phyloP scores from a whole-genome alignment of 2,797 vertebrate genomes.

The Channa striata region DNA sequence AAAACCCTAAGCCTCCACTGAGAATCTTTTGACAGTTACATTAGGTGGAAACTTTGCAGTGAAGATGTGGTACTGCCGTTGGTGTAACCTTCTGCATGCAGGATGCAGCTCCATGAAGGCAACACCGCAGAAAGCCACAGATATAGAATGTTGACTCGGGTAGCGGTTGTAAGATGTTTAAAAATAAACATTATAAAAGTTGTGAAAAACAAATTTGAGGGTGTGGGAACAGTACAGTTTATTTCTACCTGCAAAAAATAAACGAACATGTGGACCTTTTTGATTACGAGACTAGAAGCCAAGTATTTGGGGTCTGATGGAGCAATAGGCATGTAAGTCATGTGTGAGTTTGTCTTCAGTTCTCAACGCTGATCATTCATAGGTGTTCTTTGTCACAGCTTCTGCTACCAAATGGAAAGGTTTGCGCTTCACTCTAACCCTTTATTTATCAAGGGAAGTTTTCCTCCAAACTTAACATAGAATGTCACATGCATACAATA shows the following conservation, averaged over 20 bases:
- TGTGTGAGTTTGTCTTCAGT: not conserved
- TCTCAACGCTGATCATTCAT: not conserved
- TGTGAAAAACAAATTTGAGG: not conserved
- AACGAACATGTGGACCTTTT: not conserved
- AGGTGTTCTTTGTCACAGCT: not conserved
- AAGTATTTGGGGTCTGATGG: not conserved
- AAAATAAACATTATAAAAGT: not conserved
- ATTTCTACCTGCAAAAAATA: too few relatives aligned
- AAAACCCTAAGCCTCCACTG: not conserved
- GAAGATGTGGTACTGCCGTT: not conserved
- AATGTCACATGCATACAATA: not conserved
- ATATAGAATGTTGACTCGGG: not conserved
- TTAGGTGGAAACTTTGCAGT: not conserved
- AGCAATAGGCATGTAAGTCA: not conserved
- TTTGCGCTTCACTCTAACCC: not conserved
- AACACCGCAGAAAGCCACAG: constrained; percentile 12
- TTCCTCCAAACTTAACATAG: not conserved
- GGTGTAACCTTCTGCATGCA: constrained; percentile 2
- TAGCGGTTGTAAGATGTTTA: not conserved
- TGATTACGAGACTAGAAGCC: not conserved
- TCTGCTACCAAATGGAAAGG: not conserved
- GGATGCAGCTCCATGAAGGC: not conserved
- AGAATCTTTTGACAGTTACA: not conserved
- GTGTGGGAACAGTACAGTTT: too few relatives aligned
- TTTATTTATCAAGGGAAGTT: not conserved